These are phyloP conservation scores for Drosophila repletoides DNA, from an alignment of 1,140 invertebrate genomes.

Conservation along the genomic window DNA sequence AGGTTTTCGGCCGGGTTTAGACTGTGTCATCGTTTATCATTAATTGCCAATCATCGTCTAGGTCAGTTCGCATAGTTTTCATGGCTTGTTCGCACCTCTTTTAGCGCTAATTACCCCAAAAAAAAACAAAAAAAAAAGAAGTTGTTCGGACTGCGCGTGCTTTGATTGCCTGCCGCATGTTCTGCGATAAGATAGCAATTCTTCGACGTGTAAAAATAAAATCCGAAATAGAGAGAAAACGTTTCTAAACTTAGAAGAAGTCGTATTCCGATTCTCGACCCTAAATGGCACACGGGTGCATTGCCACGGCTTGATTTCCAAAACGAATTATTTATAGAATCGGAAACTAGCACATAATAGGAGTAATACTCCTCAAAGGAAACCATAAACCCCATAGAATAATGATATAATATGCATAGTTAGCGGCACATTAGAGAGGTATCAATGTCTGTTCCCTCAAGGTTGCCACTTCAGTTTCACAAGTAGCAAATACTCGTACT, in stretches of 20 bases:
- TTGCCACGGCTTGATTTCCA: constrained; percentile 48
- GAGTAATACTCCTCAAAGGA: too few relatives aligned
- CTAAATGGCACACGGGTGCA: constrained; percentile 73
- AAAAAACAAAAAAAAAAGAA: constrained; percentile 55
- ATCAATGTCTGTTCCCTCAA: constrained; percentile 46
- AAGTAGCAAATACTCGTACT: too few relatives aligned
- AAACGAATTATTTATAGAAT: constrained; percentile 48
- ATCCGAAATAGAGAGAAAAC: constrained; percentile 3
- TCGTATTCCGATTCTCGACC: neutral
- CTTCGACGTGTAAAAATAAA: constrained; percentile 33
- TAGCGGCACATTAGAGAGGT: constrained; percentile 12
- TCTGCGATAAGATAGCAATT: constrained; percentile 35
- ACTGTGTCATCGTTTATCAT: constrained; percentile 23
- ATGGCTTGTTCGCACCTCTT: constrained; percentile 38
- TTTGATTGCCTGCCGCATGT: constrained; percentile 37
- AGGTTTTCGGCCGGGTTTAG: too few relatives aligned
- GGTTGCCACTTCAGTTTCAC: constrained; percentile 41
- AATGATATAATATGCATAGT: constrained; percentile 44
- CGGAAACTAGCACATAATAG: constrained; percentile 28
- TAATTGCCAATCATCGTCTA: constrained; percentile 40
- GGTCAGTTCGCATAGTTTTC: constrained; percentile 50
- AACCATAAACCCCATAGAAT: constrained; percentile 10
- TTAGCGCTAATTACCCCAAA: constrained; percentile 47
- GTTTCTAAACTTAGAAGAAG: constrained; percentile 54
- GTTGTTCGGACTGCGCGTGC: constrained; percentile 43